These are phyloP conservation scores for Ammodytes dubius DNA, from an alignment of 2,113 vertebrate species.

Conservation along the genomic window DNA sequence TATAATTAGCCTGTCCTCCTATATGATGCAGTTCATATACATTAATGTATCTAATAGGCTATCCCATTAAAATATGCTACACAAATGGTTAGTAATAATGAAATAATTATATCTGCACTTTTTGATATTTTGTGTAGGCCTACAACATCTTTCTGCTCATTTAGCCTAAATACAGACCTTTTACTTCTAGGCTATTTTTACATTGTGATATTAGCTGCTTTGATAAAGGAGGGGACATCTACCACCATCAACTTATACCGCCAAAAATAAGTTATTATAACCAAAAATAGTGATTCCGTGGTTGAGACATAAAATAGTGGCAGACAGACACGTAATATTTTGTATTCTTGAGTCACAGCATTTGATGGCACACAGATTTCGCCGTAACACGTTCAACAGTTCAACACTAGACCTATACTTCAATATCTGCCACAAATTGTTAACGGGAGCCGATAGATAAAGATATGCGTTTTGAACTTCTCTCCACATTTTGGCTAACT, in stretches of 20 bases:
- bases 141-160: neutral
- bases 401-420: neutral
- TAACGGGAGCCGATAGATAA: too few relatives aligned
- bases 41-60: neutral
- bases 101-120: neutral
- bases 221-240: neutral
- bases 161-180: too few relatives aligned
- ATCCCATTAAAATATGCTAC: too few relatives aligned
- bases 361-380: constrained; percentile 1
- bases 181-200: neutral
- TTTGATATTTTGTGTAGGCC: neutral
- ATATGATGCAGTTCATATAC: neutral
- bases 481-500: neutral
- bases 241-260: neutral
- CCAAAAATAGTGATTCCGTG: too few relatives aligned
- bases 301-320: neutral
- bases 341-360: neutral
- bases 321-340: too few relatives aligned
- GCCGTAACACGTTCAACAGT: neutral
- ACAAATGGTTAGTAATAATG: too few relatives aligned
- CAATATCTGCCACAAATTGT: too few relatives aligned
- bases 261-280: neutral
- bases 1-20: neutral
- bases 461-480: neutral
- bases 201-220: neutral